Evolutionary conservation across 2,888 invertebrate genomes (phyloP).

Genomic region (Limnephilus marmoratus): DNA sequence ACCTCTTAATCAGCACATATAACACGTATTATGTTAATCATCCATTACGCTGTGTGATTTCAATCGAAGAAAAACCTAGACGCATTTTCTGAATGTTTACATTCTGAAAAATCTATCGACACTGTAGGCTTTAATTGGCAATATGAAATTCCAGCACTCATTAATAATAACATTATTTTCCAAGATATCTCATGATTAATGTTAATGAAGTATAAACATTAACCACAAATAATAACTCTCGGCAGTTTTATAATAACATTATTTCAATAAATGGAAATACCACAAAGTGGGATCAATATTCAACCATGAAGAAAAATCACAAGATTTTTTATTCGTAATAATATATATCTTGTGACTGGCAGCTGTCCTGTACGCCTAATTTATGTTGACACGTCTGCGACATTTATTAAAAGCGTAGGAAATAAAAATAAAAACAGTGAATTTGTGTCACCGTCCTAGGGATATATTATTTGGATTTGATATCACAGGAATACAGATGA

Average conservation of each 20-base stretch:
- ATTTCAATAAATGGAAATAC: not conserved
- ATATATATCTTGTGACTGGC: not conserved
- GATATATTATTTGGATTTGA: slow-evolving; percentile 23
- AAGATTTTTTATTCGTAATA: slow-evolving; percentile 22
- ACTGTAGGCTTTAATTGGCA: not conserved
- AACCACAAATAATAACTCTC: not conserved
- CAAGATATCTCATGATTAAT: not conserved
- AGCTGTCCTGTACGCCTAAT: slow-evolving; percentile 27
- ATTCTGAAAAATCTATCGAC: not conserved
- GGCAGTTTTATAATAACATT: not conserved
- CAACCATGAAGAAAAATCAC: not conserved
- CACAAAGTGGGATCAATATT: not conserved
- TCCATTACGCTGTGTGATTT: not conserved
- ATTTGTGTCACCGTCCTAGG: not conserved
- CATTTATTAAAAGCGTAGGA: slow-evolving; percentile 17
- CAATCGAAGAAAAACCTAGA: not conserved
- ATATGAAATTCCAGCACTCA: not conserved
- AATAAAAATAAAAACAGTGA: not conserved
- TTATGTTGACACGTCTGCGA: slow-evolving; percentile 34
- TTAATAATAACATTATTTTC: not conserved
- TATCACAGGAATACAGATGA: not conserved
- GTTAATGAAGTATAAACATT: not conserved
- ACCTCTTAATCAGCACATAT: too few species aligned
- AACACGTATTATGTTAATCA: not conserved
- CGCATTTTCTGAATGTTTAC: not conserved